Conservation (phyloP, 2,797 vertebrate genomes). For the Miichthys miiuy region DNA sequence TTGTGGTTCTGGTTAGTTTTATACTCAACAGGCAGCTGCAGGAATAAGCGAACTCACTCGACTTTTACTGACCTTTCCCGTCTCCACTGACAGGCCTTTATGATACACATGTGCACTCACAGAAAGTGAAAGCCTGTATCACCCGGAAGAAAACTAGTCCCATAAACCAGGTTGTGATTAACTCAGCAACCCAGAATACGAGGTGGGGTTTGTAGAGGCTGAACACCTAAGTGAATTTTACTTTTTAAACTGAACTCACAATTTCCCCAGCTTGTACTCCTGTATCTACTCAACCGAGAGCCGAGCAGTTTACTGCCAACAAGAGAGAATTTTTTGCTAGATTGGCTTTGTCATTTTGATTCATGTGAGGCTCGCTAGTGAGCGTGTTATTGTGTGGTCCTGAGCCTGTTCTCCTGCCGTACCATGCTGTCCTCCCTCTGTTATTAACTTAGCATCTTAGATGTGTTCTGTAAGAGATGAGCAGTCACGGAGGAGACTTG, state of each 20-base stretch:
- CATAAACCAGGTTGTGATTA: slow-evolving; percentile 67
- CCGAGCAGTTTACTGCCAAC: slow-evolving; percentile 61
- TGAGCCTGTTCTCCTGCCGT: slow-evolving; percentile 40
- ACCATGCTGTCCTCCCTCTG: slow-evolving; percentile 37
- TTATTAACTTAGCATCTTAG: slow-evolving; percentile 73
- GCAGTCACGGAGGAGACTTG: slow-evolving; percentile 30
- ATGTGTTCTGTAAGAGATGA: slow-evolving; percentile 59
- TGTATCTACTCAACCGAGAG: slow-evolving; percentile 54
- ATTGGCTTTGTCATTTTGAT: slow-evolving; percentile 81
- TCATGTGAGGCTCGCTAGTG: slow-evolving; percentile 60
- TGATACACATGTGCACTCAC: slow-evolving; percentile 44
- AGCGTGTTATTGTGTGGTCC: slow-evolving; percentile 66
- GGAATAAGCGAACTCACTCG: slow-evolving; percentile 47
- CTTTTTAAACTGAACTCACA: slow-evolving; percentile 55
- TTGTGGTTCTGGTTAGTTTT: slow-evolving; percentile 59
- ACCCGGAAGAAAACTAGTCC: slow-evolving; percentile 30
- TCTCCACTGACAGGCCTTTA: slow-evolving; percentile 55
- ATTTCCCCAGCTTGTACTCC: slow-evolving; percentile 36
- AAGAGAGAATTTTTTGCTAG: slow-evolving; percentile 66
- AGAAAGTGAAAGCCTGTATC: slow-evolving; percentile 49
- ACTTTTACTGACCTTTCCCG: slow-evolving; percentile 54
- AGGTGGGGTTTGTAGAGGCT: slow-evolving; percentile 23
- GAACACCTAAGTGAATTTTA: slow-evolving; percentile 62
- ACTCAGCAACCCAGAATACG: slow-evolving; percentile 41
- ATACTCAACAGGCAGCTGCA: slow-evolving; percentile 54